phyloP scores from a whole-genome alignment of 2,113 vertebrate genomes.

The Pachycephala philippinensis region DNA sequence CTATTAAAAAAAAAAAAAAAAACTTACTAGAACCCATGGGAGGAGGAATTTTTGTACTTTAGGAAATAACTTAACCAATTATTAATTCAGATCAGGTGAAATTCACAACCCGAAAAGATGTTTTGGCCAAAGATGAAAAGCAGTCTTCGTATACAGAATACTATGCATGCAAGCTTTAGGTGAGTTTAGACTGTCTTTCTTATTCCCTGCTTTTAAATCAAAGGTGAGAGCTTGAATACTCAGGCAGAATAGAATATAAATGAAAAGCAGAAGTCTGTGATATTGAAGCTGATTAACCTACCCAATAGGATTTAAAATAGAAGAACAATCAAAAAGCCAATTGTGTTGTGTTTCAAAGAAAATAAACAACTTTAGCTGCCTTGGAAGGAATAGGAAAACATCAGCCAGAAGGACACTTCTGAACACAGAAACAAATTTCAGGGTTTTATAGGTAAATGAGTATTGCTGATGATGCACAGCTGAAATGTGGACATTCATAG shows the following conservation, averaged over 20 bases:
- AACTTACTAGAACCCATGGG: background rate
- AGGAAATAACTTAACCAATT: background rate
- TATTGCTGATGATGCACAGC: background rate
- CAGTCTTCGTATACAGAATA: background rate
- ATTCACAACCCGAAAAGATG: background rate
- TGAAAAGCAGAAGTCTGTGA: background rate
- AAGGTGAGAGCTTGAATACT: background rate
- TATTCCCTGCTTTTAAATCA: background rate
- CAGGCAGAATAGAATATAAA: background rate
- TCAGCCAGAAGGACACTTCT: background rate
- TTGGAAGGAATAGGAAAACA: background rate
- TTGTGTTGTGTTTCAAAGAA: background rate
- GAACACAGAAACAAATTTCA: background rate
- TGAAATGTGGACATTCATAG: background rate
- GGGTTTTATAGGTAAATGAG: background rate
- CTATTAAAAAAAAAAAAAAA: background rate
- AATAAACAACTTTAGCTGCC: background rate
- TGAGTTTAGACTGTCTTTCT: background rate
- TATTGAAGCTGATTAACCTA: background rate
- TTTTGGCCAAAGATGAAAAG: background rate
- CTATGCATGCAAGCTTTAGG: background rate
- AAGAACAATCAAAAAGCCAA: background rate
- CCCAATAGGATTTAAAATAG: background rate
- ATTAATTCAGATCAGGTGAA: background rate
- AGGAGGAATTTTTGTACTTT: background rate